Percentiles rank a stretch among this genome's conserved stretches.
Evolutionary conservation across 2,797 vertebrate species (phyloP).

Genomic region (Okamejei kenojei): DNA sequence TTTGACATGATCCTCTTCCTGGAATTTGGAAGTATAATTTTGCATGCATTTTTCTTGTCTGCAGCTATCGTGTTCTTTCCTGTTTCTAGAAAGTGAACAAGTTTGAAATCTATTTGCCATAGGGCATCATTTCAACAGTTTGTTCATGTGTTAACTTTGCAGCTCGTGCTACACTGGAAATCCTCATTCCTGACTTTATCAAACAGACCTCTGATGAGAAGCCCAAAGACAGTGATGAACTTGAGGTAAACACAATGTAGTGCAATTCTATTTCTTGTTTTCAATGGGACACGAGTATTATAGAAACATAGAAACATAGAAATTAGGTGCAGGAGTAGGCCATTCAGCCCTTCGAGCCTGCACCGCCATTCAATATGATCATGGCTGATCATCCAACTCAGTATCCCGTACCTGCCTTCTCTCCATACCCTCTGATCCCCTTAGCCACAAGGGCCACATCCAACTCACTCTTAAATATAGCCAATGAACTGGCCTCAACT

Average conservation of each 20-base stretch:
- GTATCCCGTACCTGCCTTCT: too few relatives aligned
- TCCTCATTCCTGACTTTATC: slow-evolving; percentile 98
- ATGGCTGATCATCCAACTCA: too few relatives aligned
- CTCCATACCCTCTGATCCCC: too few relatives aligned
- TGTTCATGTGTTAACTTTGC: not conserved
- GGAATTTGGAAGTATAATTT: not conserved
- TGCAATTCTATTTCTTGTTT: not conserved
- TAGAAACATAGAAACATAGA: too few relatives aligned
- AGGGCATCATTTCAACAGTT: not conserved
- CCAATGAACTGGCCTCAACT: too few relatives aligned
- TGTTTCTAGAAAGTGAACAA: not conserved
- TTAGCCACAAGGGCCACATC: too few relatives aligned
- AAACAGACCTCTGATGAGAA: slow-evolving; percentile 98
- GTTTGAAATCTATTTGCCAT: not conserved
- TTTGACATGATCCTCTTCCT: not conserved
- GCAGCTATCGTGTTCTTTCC: too few relatives aligned
- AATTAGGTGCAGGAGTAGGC: too few relatives aligned
- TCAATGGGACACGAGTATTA: not conserved
- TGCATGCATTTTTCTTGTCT: not conserved
- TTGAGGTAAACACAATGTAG: slow-evolving; percentile 70
- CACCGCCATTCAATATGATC: too few relatives aligned
- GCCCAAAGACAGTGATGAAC: slow-evolving; percentile 88
- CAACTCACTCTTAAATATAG: too few relatives aligned
- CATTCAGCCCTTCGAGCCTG: too few relatives aligned
- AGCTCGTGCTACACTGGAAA: slow-evolving; percentile 99